phyloP scores from a whole-genome alignment of 2,797 vertebrate species.

The Clarias fuscus region DNA sequence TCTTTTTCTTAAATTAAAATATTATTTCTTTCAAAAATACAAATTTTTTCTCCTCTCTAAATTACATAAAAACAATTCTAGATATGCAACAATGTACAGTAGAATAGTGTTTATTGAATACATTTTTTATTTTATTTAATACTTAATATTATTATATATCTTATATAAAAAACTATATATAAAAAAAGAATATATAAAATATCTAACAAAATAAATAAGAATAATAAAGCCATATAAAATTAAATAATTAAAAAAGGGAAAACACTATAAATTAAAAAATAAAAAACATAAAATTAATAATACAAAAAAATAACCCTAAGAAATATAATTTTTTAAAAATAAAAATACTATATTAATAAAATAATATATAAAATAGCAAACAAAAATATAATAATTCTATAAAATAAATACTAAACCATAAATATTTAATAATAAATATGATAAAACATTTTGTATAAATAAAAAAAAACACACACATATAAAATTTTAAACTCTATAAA shows the following conservation, averaged over 20 bases:
- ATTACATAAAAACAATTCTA: not conserved
- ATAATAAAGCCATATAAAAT: too few relatives aligned
- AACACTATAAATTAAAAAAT: too few relatives aligned
- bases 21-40: not conserved
- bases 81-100: not conserved
- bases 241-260: too few relatives aligned
- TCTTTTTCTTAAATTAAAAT: not conserved
- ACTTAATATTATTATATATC: not conserved
- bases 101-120: not conserved
- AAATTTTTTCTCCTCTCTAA: too few relatives aligned
- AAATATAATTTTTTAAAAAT: not conserved
- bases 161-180: too few relatives aligned
- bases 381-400: not conserved
- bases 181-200: too few relatives aligned
- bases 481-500: not conserved
- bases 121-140: not conserved
- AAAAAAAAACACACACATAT: too few relatives aligned
- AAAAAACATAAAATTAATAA: too few relatives aligned
- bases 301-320: too few relatives aligned
- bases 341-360: not conserved
- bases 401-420: not conserved
- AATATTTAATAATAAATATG: too few relatives aligned
- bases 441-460: too few relatives aligned
- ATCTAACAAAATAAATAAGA: too few relatives aligned
- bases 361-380: not conserved